A percentile compares a stretch with the other conserved stretches of the same genome.
phyloP scores from a whole-genome alignment of 2,888 invertebrate genomes.

The Frankliniella intonsa region DNA sequence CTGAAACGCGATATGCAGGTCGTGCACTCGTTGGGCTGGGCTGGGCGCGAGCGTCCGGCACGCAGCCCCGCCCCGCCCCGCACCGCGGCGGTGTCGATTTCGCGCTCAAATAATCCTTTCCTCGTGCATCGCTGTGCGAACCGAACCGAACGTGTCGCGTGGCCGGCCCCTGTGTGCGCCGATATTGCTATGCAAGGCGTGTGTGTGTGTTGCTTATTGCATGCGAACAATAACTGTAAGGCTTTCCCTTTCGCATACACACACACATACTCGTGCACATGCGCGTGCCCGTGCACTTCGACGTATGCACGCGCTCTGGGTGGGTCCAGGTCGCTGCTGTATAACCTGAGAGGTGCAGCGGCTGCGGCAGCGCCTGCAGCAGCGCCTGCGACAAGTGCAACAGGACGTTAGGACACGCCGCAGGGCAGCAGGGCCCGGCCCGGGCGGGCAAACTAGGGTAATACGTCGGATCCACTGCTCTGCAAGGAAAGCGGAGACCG shows the following conservation, averaged over 20 bases:
- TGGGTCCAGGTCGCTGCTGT: neutral
- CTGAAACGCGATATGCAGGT: too few relatives aligned
- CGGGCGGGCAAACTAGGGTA: neutral
- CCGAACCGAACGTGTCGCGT: neutral
- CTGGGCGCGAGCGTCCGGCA: too few relatives aligned
- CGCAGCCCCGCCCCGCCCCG: too few relatives aligned
- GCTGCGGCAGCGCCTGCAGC: neutral
- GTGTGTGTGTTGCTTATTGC: neutral
- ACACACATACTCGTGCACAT: neutral
- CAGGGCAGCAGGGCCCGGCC: neutral
- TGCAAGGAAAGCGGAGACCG: neutral
- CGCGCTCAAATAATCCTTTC: neutral
- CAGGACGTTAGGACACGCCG: slow-evolving; percentile 6
- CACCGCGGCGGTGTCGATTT: neutral
- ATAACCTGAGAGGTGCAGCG: neutral
- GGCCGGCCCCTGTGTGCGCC: neutral
- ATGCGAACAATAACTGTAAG: neutral
- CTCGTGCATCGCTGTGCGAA: neutral
- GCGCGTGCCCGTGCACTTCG: neutral
- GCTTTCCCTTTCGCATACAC: neutral
- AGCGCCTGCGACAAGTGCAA: neutral
- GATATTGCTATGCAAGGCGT: neutral
- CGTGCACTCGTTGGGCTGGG: too few relatives aligned
- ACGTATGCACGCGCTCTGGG: neutral
- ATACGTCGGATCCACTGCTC: neutral